phyloP scores from a whole-genome alignment of 2,888 invertebrate genomes.

The Acanthopleura granulata region DNA sequence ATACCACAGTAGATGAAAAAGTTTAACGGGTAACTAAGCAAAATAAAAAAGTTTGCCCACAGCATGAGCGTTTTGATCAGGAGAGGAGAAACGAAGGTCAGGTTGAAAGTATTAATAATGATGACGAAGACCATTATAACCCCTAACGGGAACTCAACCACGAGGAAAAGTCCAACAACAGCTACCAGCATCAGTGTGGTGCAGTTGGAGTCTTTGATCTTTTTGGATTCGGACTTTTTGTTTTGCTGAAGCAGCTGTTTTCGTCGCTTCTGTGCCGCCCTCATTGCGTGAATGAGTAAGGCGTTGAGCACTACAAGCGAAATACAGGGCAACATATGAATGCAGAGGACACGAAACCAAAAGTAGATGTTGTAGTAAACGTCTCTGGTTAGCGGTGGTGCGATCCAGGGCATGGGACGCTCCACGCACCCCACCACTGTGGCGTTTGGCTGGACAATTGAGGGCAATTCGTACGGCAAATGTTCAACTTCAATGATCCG shows the following conservation, averaged over 20 bases:
- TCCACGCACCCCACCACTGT: constrained; percentile 49
- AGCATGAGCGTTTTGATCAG: constrained; percentile 52
- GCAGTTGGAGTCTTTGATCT: constrained; percentile 65
- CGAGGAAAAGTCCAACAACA: constrained; percentile 71
- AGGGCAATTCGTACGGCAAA: constrained; percentile 76
- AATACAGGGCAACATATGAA: constrained; percentile 91
- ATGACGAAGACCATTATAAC: constrained; percentile 79
- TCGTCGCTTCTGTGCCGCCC: constrained; percentile 84
- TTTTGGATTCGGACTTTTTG: constrained; percentile 68
- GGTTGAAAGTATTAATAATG: constrained; percentile 71
- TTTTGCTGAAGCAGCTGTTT: constrained; percentile 84
- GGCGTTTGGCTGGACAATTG: constrained; percentile 36
- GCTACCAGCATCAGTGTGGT: constrained; percentile 70
- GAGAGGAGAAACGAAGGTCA: constrained; percentile 38
- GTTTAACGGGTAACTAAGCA: constrained; percentile 91
- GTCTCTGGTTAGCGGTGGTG: constrained; percentile 71
- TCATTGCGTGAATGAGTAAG: constrained; percentile 87
- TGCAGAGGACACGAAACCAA: constrained; percentile 89
- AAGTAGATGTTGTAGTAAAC: constrained; percentile 82
- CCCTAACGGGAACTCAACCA: constrained; percentile 71
- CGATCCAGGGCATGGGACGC: constrained; percentile 39
- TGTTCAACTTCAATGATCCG: constrained; percentile 83
- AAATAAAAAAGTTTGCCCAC: constrained; percentile 91
- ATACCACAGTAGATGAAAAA: constrained; percentile 97
- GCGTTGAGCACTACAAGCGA: constrained; percentile 90